Percentiles rank a stretch among this genome's conserved stretches.
phyloP scores from a whole-genome alignment of 2,888 invertebrate species.

The Fabriciana adippe region DNA sequence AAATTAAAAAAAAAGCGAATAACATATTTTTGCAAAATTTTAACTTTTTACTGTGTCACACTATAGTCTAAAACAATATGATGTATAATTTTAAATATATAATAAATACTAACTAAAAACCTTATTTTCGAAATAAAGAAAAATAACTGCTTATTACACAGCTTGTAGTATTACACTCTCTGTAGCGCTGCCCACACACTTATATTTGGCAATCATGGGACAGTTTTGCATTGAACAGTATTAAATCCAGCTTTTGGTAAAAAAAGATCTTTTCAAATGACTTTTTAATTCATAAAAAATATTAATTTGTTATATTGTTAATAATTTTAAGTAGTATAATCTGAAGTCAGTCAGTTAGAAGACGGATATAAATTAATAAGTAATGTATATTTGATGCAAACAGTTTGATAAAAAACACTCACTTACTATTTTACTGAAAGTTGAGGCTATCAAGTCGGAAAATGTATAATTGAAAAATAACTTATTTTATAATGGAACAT shows the following conservation, averaged over 20 bases:
- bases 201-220: constrained; percentile 9
- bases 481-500: no score
- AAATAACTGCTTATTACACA: background rate
- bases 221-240: background rate
- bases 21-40: background rate
- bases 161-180: background rate
- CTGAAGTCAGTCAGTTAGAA: no score
- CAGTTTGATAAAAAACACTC: no score
- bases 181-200: constrained; percentile 3
- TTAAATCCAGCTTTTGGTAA: background rate
- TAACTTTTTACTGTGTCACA: background rate
- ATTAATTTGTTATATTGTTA: no score
- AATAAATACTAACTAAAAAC: background rate
- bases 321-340: no score
- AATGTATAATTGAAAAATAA: no score
- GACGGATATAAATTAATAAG: no score
- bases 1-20: background rate
- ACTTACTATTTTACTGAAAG: no score
- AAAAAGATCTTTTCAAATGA: background rate
- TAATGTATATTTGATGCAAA: no score
- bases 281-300: no score
- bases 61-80: background rate
- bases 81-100: background rate
- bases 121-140: background rate
- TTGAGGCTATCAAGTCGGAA: no score